Evolutionary conservation across 2,797 vertebrate species (phyloP), one percentile per base, ranked within the genome.

Genomic region (Enteromius paludinosus): DNA sequence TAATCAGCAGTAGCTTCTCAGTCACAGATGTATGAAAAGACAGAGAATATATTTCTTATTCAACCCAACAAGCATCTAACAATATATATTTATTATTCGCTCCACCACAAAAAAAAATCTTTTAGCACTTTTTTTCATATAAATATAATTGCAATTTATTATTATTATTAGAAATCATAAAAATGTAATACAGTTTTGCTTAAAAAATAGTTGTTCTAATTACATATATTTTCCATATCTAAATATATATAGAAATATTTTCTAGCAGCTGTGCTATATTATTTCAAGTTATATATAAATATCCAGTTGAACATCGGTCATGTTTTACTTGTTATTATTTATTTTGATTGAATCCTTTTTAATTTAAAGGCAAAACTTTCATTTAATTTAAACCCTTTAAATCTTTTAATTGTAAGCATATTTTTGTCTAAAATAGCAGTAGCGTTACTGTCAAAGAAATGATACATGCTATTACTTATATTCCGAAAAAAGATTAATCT

Each of bases 1-100:
- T 72, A 70, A 52, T 81, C 33, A 79, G 59, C 87, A 88, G 91
- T 91, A 35, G 33, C 33, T 35, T 85, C 59, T 77, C 71, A 61
- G 17, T 52, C 30, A 66, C 76, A 78, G 76, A 66, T 78, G 62
- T 66, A 17, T 3, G 0, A 35, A 66, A 41, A 56, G n/a, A 83
- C 35, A 70, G 64, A 83, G 17, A n/a, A 79, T 79, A 12, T 54
- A 11, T 41, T 28, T 54, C 47, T 78, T 0, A 0, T 35, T 49
- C 6, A 35, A 78, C 18, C 33, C 18, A 49, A 35, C 12, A 25
- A 10, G 11, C 11, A 47, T 77, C 28, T 1, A 1, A 73, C 30
- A 33, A 20, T 64, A 35, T 28, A 7, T 28, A 15, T 61, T 64
- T 18, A 43, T 11, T 11, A 9, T 54, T 28, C 23, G 12, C 14